phyloP scores from a whole-genome alignment of 2,888 invertebrate species.

The Euplagia quadripunctaria region DNA sequence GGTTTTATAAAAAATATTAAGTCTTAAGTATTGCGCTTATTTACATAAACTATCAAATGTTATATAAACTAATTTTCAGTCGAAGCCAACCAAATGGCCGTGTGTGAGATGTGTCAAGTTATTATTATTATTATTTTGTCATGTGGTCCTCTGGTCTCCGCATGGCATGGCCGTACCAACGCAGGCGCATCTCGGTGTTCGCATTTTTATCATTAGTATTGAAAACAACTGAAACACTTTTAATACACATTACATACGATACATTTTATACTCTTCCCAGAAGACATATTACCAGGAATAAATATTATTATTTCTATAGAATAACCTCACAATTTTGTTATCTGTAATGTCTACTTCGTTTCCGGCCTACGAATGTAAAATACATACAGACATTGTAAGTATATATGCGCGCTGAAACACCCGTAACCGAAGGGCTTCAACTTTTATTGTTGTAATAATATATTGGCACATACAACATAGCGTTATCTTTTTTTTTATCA shows the following conservation, averaged over 20 bases:
- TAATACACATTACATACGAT: no score
- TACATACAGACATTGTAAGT: background rate
- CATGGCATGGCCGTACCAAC: no score
- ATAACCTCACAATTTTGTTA: slow-evolving; percentile 6
- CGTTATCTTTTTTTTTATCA: no score
- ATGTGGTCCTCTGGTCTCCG: no score
- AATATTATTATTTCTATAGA: slow-evolving; percentile 10
- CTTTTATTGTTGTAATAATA: background rate
- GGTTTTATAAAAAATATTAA: no score
- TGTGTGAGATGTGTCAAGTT: no score
- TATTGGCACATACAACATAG: background rate
- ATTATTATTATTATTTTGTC: no score
- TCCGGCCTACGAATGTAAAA: slow-evolving; percentile 6
- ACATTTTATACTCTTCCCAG: slow-evolving; percentile 2
- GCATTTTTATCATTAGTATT: background rate
- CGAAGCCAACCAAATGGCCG: no score
- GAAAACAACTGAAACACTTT: background rate
- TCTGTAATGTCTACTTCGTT: slow-evolving; percentile 11
- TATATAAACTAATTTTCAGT: no score
- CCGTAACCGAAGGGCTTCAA: background rate
- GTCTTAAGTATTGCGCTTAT: no score
- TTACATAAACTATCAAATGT: no score
- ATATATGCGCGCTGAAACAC: background rate
- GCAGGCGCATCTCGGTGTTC: no score
- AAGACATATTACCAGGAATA: slow-evolving; percentile 12